Evolutionary conservation across 2,797 vertebrate species (phyloP), one percentile per base, ranked within the genome.

Genomic region (Siniperca undulata): DNA sequence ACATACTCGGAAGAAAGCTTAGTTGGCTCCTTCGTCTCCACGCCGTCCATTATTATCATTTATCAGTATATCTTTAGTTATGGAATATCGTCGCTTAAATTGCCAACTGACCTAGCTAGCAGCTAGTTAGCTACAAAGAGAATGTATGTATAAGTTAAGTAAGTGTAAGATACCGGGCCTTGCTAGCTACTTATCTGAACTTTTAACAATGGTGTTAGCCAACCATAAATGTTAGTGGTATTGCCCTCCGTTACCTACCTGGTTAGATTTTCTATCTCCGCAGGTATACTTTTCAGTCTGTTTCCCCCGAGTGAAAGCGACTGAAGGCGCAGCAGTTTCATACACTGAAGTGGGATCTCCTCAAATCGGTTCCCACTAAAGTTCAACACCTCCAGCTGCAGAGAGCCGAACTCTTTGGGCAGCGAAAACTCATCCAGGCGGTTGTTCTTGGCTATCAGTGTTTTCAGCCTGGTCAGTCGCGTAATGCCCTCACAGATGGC

Each of bases 291-390:
- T 88, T 96, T 97, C 67, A 99, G 96, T 77, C 97, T 92, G 96
- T 99, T 99, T 70, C 98, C 97, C 27, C 98, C 98, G 68, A 99
- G 92, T 17, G 98, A 98, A 10, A 99, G 97, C 70, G 97, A 98
- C 85, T 96, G 97, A 59, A 99, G 96, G 12, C 95, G 95, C 46
- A 87, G 94, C 68, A 99, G 95, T 84, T 95, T 96, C 66, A 95
- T 95, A 34, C 97, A 93, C 85, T 96, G 95, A n/a, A 95, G 88
- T 0, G 98, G 98, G 75, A 99, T 89, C 90, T 97, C 97, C 82
- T 96, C 94, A 87, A 99, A 99, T 24, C 97, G 93, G 94, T 99
- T 99, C 42, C 98, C 98, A 82, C 98, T 98, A 3, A 99, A 93
- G 93, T 99, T 99, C 88, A 99, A 91, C 89, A 97, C 96, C 88